A percentile compares a stretch with the other conserved stretches of the same genome.
These are phyloP conservation scores for Clusia tigrina DNA, from an alignment of 2,888 invertebrate genomes.

Conservation along the genomic window DNA sequence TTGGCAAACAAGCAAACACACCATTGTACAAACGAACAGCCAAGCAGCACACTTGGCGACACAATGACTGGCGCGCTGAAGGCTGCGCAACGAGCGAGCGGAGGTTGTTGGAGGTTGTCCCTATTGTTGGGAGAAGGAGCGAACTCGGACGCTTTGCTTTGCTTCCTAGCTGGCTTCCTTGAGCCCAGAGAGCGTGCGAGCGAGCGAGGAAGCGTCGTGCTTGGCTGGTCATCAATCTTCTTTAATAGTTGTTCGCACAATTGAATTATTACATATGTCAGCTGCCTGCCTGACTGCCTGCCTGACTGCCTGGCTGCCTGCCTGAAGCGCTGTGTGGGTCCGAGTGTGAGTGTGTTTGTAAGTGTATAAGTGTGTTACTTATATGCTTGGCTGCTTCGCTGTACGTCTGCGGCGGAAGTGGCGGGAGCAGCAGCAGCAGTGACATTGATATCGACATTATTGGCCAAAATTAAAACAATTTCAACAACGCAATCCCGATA, in stretches of 20 bases:
- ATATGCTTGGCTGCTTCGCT: background rate
- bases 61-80: slow-evolving; percentile 16
- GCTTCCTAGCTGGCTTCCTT: no score
- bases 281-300: slow-evolving; percentile 45
- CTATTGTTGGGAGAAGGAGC: no score
- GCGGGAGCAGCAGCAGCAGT: slow-evolving; percentile 9
- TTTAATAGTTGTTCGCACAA: slow-evolving; percentile 60
- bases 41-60: slow-evolving; percentile 24
- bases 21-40: background rate
- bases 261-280: slow-evolving; percentile 61
- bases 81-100: background rate
- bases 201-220: slow-evolving; percentile 20
- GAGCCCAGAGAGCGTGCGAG: background rate
- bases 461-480: slow-evolving; percentile 54
- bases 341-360: slow-evolving; percentile 35
- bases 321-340: no score
- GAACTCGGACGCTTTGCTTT: background rate
- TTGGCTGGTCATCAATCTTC: slow-evolving; percentile 59
- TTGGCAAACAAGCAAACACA: background rate
- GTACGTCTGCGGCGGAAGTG: slow-evolving; percentile 8
- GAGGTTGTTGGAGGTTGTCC: background rate
- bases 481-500: slow-evolving; percentile 48
- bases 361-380: slow-evolving; percentile 46
- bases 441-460: slow-evolving; percentile 33
- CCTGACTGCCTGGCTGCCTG: slow-evolving; percentile 43